A percentile compares a stretch with the other conserved stretches of the same genome.
phyloP scores from a whole-genome alignment of 2,888 invertebrate species.

The Rhingia campestris region DNA sequence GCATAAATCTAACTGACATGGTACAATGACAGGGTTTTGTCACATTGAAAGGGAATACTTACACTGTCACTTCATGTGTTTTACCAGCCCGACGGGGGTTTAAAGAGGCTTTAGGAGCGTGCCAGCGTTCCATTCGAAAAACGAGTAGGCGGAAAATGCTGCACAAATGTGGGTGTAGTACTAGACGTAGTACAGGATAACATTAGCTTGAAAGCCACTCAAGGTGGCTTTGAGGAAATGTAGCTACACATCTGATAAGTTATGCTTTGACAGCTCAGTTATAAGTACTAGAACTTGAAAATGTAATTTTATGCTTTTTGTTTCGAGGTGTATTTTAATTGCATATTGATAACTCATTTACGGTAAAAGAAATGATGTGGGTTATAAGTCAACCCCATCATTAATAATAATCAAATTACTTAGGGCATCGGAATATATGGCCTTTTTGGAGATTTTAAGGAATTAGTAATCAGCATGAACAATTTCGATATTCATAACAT shows the following conservation, averaged over 20 bases:
- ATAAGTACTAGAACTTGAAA: neutral
- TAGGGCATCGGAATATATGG: too few species aligned
- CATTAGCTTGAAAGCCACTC: slow-evolving; percentile 37
- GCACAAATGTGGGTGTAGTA: slow-evolving; percentile 41
- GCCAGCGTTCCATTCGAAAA: slow-evolving; percentile 32
- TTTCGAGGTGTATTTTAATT: neutral
- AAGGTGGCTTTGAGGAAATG: slow-evolving; percentile 28
- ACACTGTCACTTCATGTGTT: slow-evolving; percentile 66
- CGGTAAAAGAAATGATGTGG: too few species aligned
- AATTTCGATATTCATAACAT: too few species aligned
- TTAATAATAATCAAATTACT: too few species aligned
- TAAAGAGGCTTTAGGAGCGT: slow-evolving; percentile 59
- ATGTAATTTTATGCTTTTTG: neutral
- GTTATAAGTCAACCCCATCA: too few species aligned
- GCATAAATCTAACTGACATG: slow-evolving; percentile 74
- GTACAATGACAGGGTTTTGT: slow-evolving; percentile 70
- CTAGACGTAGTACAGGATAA: slow-evolving; percentile 5
- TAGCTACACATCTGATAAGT: slow-evolving; percentile 40
- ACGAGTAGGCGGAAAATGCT: slow-evolving; percentile 41
- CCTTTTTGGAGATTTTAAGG: too few species aligned
- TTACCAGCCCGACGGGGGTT: slow-evolving; percentile 43
- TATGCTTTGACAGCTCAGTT: slow-evolving; percentile 25
- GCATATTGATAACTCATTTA: neutral
- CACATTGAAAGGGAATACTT: slow-evolving; percentile 54
- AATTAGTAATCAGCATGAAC: too few species aligned